These are phyloP conservation scores for Polyommatus iphigenia DNA, from an alignment of 2,888 invertebrate species.

Conservation along the genomic window DNA sequence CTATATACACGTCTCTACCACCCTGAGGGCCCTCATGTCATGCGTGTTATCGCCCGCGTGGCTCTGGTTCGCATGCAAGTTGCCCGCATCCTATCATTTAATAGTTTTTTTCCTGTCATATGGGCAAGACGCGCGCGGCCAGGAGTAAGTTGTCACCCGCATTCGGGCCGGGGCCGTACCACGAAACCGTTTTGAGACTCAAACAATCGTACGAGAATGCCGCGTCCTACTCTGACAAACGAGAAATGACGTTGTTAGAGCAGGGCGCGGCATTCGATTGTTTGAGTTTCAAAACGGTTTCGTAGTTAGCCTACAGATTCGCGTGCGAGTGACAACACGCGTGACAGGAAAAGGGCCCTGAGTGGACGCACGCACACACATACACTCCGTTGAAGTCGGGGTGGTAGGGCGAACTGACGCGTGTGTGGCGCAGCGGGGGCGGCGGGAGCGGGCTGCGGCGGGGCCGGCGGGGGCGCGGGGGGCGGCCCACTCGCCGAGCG, in stretches of 20 bases:
- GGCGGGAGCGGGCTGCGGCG: conserved; percentile 46
- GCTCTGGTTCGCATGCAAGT: background rate
- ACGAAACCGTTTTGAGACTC: too few species aligned
- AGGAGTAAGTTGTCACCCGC: background rate
- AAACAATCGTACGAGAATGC: too few species aligned
- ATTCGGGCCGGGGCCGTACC: too few species aligned
- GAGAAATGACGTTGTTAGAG: too few species aligned
- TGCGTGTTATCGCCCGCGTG: background rate
- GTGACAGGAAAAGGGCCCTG: background rate
- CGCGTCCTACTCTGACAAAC: too few species aligned
- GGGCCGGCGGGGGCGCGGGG: conserved; percentile 43
- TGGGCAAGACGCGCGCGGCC: too few species aligned
- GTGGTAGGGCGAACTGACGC: conserved; percentile 43
- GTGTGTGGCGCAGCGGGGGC: conserved; percentile 49
- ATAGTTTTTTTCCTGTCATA: background rate
- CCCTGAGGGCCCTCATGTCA: conserved; percentile 6
- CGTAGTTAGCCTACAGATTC: too few species aligned
- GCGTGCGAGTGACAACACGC: background rate
- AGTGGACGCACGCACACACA: conserved; percentile 33
- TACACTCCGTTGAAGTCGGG: conserved; percentile 30
- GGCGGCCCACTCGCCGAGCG: conserved; percentile 46
- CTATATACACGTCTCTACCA: conserved; percentile 34
- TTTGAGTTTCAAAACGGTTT: too few species aligned
- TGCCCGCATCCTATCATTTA: background rate
- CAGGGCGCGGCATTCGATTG: too few species aligned